A percentile compares a stretch with the other conserved stretches of the same genome.
These are phyloP conservation scores for Tenebrosternarchus preto DNA, from an alignment of 2,113 vertebrate species.

Conservation along the genomic window DNA sequence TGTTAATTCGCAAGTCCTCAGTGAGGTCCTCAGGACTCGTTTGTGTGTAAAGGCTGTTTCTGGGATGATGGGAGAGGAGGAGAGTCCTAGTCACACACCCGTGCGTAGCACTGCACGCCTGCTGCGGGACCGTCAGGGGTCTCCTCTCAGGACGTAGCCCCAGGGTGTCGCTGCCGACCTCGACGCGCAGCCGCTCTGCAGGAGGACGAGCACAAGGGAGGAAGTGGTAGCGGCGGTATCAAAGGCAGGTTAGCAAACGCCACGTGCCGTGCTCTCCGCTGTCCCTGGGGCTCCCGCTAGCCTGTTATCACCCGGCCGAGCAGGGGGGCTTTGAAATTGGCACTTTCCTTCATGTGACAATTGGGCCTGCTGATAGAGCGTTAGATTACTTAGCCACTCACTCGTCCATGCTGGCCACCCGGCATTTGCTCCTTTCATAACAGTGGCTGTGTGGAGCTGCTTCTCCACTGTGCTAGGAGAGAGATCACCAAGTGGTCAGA, in stretches of 20 bases:
- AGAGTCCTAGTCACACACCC: too few relatives aligned
- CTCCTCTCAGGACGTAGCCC: too few relatives aligned
- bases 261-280: constrained; percentile 30
- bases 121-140: too few relatives aligned
- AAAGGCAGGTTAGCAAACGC: constrained; percentile 57
- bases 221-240: constrained; percentile 43
- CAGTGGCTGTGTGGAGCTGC: constrained; percentile 31
- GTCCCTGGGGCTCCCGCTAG: constrained; percentile 56
- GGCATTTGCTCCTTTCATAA: constrained; percentile 37
- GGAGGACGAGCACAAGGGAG: neutral
- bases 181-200: too few relatives aligned
- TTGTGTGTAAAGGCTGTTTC: too few relatives aligned
- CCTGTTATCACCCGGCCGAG: constrained; percentile 64
- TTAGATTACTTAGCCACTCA: constrained; percentile 65
- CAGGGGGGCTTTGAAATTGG: constrained; percentile 67
- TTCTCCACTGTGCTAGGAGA: constrained; percentile 33
- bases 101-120: too few relatives aligned
- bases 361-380: constrained; percentile 66
- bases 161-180: too few relatives aligned
- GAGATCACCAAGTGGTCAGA: constrained; percentile 29
- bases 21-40: too few relatives aligned
- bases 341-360: constrained; percentile 69
- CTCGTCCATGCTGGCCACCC: constrained; percentile 47
- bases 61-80: too few relatives aligned
- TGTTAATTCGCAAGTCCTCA: too few relatives aligned